A percentile compares a stretch with the other conserved stretches of the same genome.
phyloP scores from a whole-genome alignment of 2,888 invertebrate species.

The Caenorhabditis becei region DNA sequence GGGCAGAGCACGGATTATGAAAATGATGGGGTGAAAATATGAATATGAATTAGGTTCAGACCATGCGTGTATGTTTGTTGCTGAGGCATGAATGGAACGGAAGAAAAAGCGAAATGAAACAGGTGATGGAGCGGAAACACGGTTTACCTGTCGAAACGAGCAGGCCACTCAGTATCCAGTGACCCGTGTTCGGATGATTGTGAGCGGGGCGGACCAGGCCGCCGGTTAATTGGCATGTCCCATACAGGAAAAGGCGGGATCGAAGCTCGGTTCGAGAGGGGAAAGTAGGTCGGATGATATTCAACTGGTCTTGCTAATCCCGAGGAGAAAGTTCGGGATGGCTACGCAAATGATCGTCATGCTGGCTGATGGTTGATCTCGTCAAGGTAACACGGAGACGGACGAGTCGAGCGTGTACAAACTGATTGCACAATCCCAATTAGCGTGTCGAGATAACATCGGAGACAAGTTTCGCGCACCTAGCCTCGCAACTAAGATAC shows the following conservation, averaged over 20 bases:
- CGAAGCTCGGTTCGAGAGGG: slow-evolving; percentile 6
- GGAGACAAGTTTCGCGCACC: slow-evolving; percentile 47
- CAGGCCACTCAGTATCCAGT: slow-evolving; percentile 60
- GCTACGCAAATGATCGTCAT: slow-evolving; percentile 40
- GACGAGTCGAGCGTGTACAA: slow-evolving; percentile 25
- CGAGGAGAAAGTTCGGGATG: slow-evolving; percentile 37
- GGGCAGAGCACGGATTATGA: slow-evolving; percentile 40
- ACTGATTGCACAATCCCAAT: slow-evolving; percentile 57
- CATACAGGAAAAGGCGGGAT: slow-evolving; percentile 29
- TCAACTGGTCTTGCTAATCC: slow-evolving; percentile 34
- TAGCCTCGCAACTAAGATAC: slow-evolving; percentile 11
- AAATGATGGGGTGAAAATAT: slow-evolving; percentile 46
- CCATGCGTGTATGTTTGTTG: neutral
- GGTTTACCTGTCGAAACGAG: slow-evolving; percentile 50
- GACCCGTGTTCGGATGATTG: slow-evolving; percentile 54
- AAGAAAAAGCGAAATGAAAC: slow-evolving; percentile 13
- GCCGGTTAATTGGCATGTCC: slow-evolving; percentile 53
- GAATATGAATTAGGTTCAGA: slow-evolving; percentile 38
- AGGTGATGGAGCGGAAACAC: slow-evolving; percentile 59
- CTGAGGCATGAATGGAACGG: neutral
- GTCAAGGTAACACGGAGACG: neutral
- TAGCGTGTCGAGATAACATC: slow-evolving; percentile 33
- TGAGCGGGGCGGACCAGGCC: slow-evolving; percentile 28
- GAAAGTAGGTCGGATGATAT: slow-evolving; percentile 18
- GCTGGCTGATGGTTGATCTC: slow-evolving; percentile 21